Evolutionary conservation across 2,797 vertebrate species (phyloP).

Genomic region (Kryptolebias ocellatus): DNA sequence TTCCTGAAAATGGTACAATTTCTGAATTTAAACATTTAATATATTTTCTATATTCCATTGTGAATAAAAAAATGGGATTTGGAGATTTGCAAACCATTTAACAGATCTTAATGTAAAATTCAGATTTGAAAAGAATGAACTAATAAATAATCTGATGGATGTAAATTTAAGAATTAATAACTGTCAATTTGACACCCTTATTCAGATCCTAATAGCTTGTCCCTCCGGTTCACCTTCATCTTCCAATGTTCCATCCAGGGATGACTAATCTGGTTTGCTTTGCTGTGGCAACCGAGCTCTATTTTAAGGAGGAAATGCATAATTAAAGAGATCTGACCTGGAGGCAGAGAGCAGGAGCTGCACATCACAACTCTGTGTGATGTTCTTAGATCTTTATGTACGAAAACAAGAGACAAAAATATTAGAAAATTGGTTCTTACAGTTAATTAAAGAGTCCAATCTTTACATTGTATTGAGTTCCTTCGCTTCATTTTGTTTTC

Average conservation of each 20-base stretch:
- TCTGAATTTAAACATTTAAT: too few relatives aligned
- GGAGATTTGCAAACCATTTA: too few relatives aligned
- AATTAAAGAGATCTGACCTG: constrained; percentile 75
- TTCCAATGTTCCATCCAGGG: constrained; percentile 57
- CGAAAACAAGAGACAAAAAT: constrained; percentile 8
- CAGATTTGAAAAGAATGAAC: constrained; percentile 11
- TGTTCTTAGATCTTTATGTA: not conserved
- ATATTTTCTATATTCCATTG: too few relatives aligned
- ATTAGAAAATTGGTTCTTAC: constrained; percentile 18
- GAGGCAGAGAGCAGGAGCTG: constrained; percentile 47
- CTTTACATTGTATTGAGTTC: not conserved
- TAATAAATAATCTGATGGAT: constrained; percentile 3
- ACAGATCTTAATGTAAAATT: constrained; percentile 1
- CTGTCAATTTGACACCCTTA: constrained; percentile 14
- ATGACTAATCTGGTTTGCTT: constrained; percentile 71
- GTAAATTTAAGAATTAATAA: constrained; percentile 25
- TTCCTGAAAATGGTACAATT: too few relatives aligned
- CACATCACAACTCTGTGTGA: constrained; percentile 7
- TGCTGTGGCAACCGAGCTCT: constrained; percentile 64
- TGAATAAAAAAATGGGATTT: too few relatives aligned
- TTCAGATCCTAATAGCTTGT: constrained; percentile 28
- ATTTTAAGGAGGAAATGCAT: constrained; percentile 79
- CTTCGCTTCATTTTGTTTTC: constrained; percentile 10
- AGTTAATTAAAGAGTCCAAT: constrained; percentile 16
- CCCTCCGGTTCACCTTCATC: constrained; percentile 19